These are phyloP conservation scores for Amaurobius ferox DNA, from an alignment of 2,888 invertebrate species.

Conservation along the genomic window DNA sequence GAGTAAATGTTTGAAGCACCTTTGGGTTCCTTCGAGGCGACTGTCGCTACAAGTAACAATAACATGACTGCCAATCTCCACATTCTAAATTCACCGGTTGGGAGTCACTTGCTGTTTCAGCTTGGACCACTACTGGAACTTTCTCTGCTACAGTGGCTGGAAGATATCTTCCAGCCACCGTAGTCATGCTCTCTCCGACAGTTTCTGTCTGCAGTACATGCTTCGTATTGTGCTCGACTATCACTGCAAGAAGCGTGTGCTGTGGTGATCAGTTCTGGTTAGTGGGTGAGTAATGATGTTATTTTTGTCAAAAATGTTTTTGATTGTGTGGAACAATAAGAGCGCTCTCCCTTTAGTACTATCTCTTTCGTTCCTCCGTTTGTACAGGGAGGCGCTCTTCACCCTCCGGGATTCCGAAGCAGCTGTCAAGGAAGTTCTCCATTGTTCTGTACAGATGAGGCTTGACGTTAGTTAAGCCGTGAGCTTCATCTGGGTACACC, in stretches of 20 bases:
- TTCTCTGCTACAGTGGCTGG: no score
- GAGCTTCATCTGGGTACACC: conserved; percentile 96
- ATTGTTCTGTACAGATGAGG: conserved; percentile 93
- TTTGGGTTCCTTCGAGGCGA: background rate
- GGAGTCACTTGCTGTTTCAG: background rate
- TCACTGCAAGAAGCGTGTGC: background rate
- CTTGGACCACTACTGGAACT: background rate
- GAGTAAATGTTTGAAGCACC: background rate
- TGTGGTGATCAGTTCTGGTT: background rate
- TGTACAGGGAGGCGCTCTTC: conserved; percentile 57
- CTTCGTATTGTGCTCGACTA: background rate
- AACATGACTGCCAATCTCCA: no score
- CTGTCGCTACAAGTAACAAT: background rate
- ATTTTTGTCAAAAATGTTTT: background rate
- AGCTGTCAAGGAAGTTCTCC: conserved; percentile 94
- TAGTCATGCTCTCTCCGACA: no score
- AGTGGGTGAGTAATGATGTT: background rate
- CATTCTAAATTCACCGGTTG: background rate
- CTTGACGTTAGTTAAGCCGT: conserved; percentile 88
- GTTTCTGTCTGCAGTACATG: background rate
- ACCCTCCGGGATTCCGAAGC: conserved; percentile 81
- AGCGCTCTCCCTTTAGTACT: background rate
- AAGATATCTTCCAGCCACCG: no score
- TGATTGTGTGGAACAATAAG: background rate
- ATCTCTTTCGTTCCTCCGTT: conserved; percentile 39